Conservation (phyloP, 2,888 invertebrate species). For the Cremastobaeus sp. region DNA sequence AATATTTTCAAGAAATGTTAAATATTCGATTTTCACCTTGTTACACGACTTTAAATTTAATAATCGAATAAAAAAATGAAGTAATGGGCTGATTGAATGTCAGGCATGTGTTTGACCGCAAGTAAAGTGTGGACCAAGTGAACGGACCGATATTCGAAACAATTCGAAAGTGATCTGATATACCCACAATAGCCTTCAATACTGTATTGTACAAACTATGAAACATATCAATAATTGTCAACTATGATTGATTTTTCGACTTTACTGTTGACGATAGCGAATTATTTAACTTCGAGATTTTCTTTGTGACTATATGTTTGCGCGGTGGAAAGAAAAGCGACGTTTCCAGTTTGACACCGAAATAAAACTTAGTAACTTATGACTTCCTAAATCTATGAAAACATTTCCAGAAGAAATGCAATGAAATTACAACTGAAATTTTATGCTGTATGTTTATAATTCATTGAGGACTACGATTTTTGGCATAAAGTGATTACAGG, state of each 20-base stretch:
- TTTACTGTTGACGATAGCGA: background rate
- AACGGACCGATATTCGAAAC: slow-evolving; percentile 42
- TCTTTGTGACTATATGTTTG: no score
- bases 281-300: background rate
- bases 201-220: slow-evolving; percentile 23
- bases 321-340: background rate
- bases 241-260: slow-evolving; percentile 9
- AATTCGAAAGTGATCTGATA: slow-evolving; percentile 52
- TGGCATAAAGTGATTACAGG: slow-evolving; percentile 40
- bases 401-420: no score
- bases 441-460: slow-evolving; percentile 30
- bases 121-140: slow-evolving; percentile 36
- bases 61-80: no score
- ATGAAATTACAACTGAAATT: slow-evolving; percentile 10
- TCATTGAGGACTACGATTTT: slow-evolving; percentile 24
- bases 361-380: no score
- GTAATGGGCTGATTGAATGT: slow-evolving; percentile 37
- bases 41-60: no score
- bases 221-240: slow-evolving; percentile 42
- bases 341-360: no score
- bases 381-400: no score
- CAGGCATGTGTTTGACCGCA: slow-evolving; percentile 33
- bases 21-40: no score
- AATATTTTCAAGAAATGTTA: no score
- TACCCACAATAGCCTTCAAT: slow-evolving; percentile 35